Conservation (phyloP, 37 sponge, comb jelly and placozoan genomes). For the Beroe ovata region DNA sequence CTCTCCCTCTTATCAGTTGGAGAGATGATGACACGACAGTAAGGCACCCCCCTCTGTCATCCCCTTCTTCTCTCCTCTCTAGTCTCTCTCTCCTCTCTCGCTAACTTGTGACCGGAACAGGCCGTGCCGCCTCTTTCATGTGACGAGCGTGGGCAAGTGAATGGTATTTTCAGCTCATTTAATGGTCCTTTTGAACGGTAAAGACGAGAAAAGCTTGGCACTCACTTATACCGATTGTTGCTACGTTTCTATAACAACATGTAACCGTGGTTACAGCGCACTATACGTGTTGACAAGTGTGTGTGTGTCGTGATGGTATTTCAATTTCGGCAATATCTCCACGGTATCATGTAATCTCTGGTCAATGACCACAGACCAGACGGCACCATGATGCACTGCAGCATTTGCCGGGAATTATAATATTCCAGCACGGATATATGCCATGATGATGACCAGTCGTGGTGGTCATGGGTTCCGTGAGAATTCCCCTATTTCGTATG, state of each 20-base stretch:
- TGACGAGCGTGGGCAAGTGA: not conserved
- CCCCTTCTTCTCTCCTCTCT: not conserved
- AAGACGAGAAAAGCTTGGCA: not conserved
- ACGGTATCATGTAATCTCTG: constrained; percentile 43
- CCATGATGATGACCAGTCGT: too few relatives aligned
- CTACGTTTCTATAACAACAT: constrained; percentile 52
- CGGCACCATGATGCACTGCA: constrained; percentile 41
- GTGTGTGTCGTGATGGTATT: constrained; percentile 34
- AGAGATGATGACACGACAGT: not conserved
- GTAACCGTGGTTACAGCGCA: constrained; percentile 46
- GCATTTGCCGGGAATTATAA: too few relatives aligned
- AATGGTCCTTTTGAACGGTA: not conserved
- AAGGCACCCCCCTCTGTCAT: not conserved
- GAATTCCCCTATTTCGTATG: too few relatives aligned
- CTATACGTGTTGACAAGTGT: constrained; percentile 63
- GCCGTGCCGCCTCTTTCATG: too few relatives aligned
- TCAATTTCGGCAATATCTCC: constrained; percentile 61
- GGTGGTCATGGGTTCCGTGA: too few relatives aligned
- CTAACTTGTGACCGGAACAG: too few relatives aligned
- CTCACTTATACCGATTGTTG: constrained; percentile 12
- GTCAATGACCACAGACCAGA: constrained; percentile 57
- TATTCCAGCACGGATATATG: too few relatives aligned
- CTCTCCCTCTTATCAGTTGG: not conserved
- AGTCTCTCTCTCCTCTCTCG: constrained; percentile 54
- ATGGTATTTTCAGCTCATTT: not conserved